Conservation (phyloP, 2,113 vertebrate species). For the Megalops atlanticus region DNA sequence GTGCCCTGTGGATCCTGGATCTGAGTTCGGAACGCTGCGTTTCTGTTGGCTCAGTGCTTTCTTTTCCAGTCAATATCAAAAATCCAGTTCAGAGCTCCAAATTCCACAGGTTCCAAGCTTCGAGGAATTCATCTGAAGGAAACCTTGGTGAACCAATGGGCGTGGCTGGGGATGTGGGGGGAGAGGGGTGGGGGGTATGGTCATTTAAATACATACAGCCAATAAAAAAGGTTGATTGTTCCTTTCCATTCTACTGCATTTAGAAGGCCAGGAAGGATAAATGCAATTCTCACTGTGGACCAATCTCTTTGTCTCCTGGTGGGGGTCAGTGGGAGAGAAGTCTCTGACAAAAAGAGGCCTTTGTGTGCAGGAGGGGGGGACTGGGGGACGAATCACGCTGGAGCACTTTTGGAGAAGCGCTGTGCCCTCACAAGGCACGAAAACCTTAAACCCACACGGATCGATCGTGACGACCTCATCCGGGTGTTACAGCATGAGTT, state of each 20-base stretch:
- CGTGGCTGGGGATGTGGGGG: too few species aligned
- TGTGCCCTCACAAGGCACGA: background rate
- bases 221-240: background rate
- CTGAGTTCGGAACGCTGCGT: too few species aligned
- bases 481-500: background rate
- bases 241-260: background rate
- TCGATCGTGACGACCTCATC: background rate
- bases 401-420: constrained; percentile 4
- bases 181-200: too few species aligned
- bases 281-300: background rate
- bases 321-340: background rate
- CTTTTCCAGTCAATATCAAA: background rate
- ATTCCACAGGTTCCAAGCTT: background rate
- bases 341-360: background rate
- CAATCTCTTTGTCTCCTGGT: background rate
- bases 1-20: too few species aligned
- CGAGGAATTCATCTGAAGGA: constrained; percentile 13
- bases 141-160: too few species aligned
- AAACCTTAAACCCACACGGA: background rate
- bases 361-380: background rate
- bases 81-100: background rate
- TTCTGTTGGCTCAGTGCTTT: background rate
- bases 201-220: too few species aligned
- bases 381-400: background rate
- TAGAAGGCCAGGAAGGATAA: background rate